Percentiles rank a stretch among this genome's conserved stretches.
Conservation (phyloP, 2,888 invertebrate genomes). For the Oscheius sp. region DNA sequence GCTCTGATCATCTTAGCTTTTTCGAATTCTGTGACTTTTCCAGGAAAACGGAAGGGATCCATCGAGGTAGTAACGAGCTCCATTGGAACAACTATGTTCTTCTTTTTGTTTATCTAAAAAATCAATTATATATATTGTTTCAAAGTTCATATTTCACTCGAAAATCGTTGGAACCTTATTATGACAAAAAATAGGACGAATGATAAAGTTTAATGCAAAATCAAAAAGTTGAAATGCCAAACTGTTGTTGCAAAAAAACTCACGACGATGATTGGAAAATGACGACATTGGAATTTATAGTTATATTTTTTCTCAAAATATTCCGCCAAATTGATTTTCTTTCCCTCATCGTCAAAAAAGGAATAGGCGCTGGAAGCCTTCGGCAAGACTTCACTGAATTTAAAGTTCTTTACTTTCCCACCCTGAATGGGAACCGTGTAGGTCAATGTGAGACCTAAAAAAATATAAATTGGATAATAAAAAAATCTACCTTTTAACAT, state of each 20-base stretch:
- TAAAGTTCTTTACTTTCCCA: not conserved
- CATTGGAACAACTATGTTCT: conserved; percentile 3
- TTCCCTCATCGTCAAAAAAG: not conserved
- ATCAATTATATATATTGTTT: not conserved
- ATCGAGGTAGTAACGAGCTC: not conserved
- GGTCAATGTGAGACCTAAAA: not conserved
- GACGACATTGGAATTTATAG: not conserved
- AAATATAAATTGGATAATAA: not conserved
- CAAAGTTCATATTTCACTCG: not conserved
- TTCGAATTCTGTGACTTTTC: not conserved
- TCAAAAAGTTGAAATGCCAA: too few species aligned
- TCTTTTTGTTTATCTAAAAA: not conserved
- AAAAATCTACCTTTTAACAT: too few species aligned
- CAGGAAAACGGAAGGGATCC: not conserved
- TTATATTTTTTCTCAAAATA: not conserved
- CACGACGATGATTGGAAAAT: not conserved
- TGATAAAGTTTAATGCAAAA: too few species aligned
- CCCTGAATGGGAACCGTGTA: not conserved
- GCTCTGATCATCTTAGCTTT: not conserved
- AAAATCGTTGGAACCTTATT: not conserved
- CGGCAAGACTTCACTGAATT: not conserved
- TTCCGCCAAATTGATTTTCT: not conserved
- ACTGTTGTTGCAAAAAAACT: too few species aligned
- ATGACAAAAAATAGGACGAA: too few species aligned
- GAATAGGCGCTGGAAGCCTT: not conserved